Evolutionary conservation across 2,888 invertebrate species (phyloP).

Genomic region (Neoitamus cyanurus): DNA sequence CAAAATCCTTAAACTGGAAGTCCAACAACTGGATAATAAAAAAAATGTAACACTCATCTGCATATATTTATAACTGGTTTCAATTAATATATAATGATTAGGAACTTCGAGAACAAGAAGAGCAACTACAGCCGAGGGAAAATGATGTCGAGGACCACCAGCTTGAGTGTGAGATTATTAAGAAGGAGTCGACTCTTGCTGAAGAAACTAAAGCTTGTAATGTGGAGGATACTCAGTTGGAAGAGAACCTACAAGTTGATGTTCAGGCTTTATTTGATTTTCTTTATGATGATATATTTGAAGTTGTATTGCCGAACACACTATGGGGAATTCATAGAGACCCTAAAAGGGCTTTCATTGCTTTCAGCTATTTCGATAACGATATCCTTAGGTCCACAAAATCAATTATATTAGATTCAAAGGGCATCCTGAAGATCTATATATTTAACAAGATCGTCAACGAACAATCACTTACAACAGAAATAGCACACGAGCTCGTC

Average conservation of each 20-base stretch:
- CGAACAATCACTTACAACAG: not conserved
- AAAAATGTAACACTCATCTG: not conserved
- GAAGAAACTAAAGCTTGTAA: not conserved
- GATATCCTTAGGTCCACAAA: conserved; percentile 35
- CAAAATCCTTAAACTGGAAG: conserved; percentile 14
- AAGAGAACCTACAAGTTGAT: not conserved
- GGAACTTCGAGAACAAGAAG: not conserved
- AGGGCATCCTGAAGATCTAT: not conserved
- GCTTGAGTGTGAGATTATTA: not conserved
- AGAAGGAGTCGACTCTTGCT: not conserved
- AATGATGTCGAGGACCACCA: not conserved
- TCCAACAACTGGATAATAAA: not conserved
- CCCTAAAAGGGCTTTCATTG: conserved; percentile 48
- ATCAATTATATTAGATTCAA: conserved; percentile 29
- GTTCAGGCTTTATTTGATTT: conserved; percentile 50
- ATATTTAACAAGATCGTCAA: not conserved
- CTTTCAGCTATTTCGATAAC: conserved; percentile 49
- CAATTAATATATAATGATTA: not conserved
- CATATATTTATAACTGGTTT: not conserved
- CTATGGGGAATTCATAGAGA: conserved; percentile 53
- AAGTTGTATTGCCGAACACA: conserved; percentile 51
- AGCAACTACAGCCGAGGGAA: not conserved
- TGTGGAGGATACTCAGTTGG: not conserved
- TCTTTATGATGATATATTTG: conserved; percentile 52
- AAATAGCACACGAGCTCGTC: conserved; percentile 1